phyloP scores from a whole-genome alignment of 1,140 invertebrate species.

The Asbolus verrucosus region DNA sequence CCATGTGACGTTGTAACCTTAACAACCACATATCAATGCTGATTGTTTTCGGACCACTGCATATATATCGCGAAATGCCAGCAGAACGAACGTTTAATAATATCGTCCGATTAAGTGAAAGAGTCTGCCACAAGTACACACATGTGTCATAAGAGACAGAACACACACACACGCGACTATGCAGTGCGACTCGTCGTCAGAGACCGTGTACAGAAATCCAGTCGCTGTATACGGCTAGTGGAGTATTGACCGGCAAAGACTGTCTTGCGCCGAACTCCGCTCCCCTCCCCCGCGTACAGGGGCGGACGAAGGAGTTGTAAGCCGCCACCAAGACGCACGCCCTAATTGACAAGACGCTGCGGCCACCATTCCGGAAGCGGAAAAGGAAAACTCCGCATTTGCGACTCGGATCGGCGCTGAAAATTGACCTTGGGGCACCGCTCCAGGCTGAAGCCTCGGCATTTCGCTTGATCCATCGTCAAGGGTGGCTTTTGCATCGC shows the following conservation, averaged over 20 bases:
- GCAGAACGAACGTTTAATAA: neutral
- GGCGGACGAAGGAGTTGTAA: slow-evolving; percentile 42
- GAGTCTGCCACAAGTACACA: slow-evolving; percentile 38
- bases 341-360: neutral
- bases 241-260: slow-evolving; percentile 60
- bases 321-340: slow-evolving; percentile 29
- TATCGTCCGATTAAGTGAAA: neutral
- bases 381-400: slow-evolving; percentile 20
- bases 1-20: slow-evolving; percentile 44
- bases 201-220: slow-evolving; percentile 37
- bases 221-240: slow-evolving; percentile 39
- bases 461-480: too few relatives aligned
- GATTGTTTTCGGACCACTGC: slow-evolving; percentile 10
- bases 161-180: slow-evolving; percentile 37
- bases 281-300: slow-evolving; percentile 52
- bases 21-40: slow-evolving; percentile 40
- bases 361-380: slow-evolving; percentile 1
- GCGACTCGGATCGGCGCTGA: too few relatives aligned
- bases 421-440: slow-evolving; percentile 12
- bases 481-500: too few relatives aligned
- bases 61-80: neutral
- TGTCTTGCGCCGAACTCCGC: slow-evolving; percentile 59
- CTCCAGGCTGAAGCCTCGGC: too few relatives aligned
- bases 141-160: slow-evolving; percentile 43
- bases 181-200: neutral